Evolutionary conservation across 2,888 invertebrate genomes (phyloP), one percentile per base, ranked within the genome.

Genomic region (Epinotia brunnichana): DNA sequence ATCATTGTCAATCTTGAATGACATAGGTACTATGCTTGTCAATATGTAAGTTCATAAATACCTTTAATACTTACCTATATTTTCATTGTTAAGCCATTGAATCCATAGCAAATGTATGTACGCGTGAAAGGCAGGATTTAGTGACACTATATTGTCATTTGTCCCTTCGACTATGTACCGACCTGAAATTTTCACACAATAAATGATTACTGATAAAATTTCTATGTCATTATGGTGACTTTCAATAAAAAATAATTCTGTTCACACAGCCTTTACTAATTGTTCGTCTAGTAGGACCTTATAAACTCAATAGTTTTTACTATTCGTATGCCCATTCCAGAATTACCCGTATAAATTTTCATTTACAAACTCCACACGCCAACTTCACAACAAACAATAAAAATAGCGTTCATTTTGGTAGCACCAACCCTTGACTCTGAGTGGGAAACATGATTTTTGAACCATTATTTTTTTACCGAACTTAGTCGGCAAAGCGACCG

Each of bases 381-480:
- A 61, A 67, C 61, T 62, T 61, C 61, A 69, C 73, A 70, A 70
- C 70, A 68, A 75, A 74, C 70, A 73, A 70, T 63, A 74, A 76
- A 80, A 81, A 78, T 78, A 77, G 74, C 70, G 61, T 70, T 70
- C 66, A 76, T 75, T 69, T 80, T 66, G 66, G 66, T 76, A 75
- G 76, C 81, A 81, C 76, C 76, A 83, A 68, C 67, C 81, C 84
- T 83, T 84, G 82, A 79, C 79, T 78, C 71, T 77, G 74, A 78
- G 82, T 83, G 80, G 82, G 84, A 85, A 87, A 86, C 79, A 82
- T 82, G 83, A 85, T 82, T 74, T 74, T 74, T 82, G 78, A 83
- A 78, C 88, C 85, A 89, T 87, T 88, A 89, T 88, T 85, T 77
- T 85, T 77, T 74, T 71, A 70, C 74, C 82, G 81, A 86, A 84